Percentiles rank a stretch among this genome's conserved stretches.
Conservation (phyloP, 2,113 vertebrate genomes). For the Uria lomvia region DNA sequence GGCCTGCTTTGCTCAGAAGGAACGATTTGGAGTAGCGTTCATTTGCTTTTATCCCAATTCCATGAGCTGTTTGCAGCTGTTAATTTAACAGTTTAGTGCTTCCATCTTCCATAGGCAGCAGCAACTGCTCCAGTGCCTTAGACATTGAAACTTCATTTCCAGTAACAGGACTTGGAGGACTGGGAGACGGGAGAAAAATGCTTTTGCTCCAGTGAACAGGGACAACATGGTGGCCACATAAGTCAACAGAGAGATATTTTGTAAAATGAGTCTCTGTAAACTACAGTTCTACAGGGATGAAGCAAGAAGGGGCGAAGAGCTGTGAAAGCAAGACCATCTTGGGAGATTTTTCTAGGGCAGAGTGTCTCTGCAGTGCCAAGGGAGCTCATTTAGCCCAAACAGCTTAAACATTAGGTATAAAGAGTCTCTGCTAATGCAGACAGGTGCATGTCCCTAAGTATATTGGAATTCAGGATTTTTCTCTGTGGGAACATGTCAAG, state of each 20-base stretch:
- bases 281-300: not conserved
- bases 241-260: not conserved
- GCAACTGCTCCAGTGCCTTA: not conserved
- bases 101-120: constrained; percentile 28
- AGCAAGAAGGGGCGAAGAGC: not conserved
- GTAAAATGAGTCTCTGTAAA: not conserved
- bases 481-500: not conserved
- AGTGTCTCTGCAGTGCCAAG: not conserved
- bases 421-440: not conserved
- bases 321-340: not conserved
- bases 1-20: not conserved
- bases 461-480: not conserved
- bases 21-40: not conserved
- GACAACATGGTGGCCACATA: not conserved
- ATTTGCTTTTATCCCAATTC: constrained; percentile 12
- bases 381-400: not conserved
- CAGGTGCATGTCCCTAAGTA: not conserved
- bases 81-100: constrained; percentile 63
- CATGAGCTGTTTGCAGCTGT: constrained; percentile 32
- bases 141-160: constrained; percentile 22
- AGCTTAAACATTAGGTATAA: not conserved
- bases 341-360: not conserved
- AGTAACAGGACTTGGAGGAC: constrained; percentile 34
- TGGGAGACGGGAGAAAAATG: not conserved
- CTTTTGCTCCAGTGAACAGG: not conserved